A percentile compares a stretch with the other conserved stretches of the same genome.
Evolutionary conservation across 2,888 invertebrate species (phyloP).

Genomic region (Nymphalis urticae): DNA sequence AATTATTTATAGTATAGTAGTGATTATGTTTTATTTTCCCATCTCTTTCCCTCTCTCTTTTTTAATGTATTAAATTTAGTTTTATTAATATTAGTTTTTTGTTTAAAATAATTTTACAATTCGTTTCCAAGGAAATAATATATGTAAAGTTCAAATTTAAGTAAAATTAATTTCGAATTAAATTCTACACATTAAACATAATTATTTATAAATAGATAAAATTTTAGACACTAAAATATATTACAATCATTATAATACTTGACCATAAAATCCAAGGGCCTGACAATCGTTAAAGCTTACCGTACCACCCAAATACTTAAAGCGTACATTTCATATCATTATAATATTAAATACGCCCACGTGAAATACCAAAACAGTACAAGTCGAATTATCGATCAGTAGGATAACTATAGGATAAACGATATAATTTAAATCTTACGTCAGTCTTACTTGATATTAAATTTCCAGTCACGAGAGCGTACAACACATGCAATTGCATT

Average conservation of each 20-base stretch:
- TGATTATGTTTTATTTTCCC: no score
- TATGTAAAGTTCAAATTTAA: background rate
- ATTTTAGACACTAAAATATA: background rate
- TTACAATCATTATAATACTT: constrained; percentile 20
- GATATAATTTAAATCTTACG: constrained; percentile 36
- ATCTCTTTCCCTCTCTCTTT: no score
- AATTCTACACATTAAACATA: background rate
- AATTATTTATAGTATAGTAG: no score
- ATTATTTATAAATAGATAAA: background rate
- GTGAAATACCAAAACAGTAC: constrained; percentile 32
- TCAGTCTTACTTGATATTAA: constrained; percentile 32
- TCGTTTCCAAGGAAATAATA: no score
- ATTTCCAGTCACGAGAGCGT: constrained; percentile 34
- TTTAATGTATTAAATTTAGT: no score
- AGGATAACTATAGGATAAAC: constrained; percentile 30
- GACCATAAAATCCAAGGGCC: constrained; percentile 21
- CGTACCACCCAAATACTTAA: constrained; percentile 22
- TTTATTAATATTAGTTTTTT: no score
- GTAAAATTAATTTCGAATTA: background rate
- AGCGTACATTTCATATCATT: constrained; percentile 32
- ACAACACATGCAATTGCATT: constrained; percentile 32
- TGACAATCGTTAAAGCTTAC: constrained; percentile 12
- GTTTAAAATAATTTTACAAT: no score
- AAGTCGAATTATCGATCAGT: constrained; percentile 31
- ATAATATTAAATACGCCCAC: constrained; percentile 34